A percentile compares a stretch with the other conserved stretches of the same genome.
Evolutionary conservation across 2,888 invertebrate species (phyloP).

Genomic region (Alviniconcha strummeri): DNA sequence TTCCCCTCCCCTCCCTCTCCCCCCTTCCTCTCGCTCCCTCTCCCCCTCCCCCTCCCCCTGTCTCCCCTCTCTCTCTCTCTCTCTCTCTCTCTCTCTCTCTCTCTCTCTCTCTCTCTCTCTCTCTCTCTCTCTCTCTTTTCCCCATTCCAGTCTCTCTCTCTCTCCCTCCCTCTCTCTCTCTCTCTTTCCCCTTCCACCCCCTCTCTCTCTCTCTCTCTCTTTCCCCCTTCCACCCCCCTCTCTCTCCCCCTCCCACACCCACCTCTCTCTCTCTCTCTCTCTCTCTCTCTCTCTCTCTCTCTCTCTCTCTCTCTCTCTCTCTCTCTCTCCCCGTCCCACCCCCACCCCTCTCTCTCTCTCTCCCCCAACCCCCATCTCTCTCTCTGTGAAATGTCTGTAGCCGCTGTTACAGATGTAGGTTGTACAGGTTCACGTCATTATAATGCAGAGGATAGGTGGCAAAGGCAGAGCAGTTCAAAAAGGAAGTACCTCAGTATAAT

Average conservation of each 20-base stretch:
- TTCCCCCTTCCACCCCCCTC: background rate
- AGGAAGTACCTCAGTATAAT: too few species aligned
- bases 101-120: background rate
- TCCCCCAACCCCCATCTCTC: background rate
- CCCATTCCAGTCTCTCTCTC: background rate
- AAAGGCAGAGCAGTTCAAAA: too few species aligned
- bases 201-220: background rate
- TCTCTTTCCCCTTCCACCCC: background rate
- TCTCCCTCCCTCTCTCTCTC: background rate
- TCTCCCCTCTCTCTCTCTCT: background rate
- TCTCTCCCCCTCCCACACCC: background rate
- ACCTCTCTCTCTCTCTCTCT: background rate
- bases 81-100: background rate
- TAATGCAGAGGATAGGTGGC: too few species aligned
- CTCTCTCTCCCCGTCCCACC: background rate
- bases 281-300: background rate
- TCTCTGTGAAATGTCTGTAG: background rate
- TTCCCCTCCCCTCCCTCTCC: background rate
- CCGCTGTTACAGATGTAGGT: too few species aligned
- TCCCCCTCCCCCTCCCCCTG: background rate
- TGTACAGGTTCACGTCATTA: too few species aligned
- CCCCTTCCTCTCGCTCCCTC: background rate
- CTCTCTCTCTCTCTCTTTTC: background rate
- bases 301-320: background rate
- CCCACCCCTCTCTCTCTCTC: background rate